Base-by-base conservation (phyloP, 2,797 vertebrate genomes). In the Danio choprae region DNA sequence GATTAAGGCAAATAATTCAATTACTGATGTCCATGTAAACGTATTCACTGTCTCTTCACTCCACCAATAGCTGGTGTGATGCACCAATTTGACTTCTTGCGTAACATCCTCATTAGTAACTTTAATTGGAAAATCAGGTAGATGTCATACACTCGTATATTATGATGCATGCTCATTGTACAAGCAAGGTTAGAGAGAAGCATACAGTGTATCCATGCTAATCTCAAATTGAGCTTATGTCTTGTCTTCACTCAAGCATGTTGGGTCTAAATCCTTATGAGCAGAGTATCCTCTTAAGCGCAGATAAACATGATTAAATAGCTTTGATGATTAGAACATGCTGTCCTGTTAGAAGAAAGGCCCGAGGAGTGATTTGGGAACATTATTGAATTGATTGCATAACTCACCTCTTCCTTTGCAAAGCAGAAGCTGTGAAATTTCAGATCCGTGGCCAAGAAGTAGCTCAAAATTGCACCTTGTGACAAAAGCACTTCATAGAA, bases 291-390 rank as follows among this genome's bases (percentile, higher is more conserved):
- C 48, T 76, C 60, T 29, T 76, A 22, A 55, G 60, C 5, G 0
- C 18, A 22, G 60, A 65, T 53, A 76, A 64, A 76, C 74, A 55
- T 76, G 60, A 64, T 55, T 65, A 55, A 76, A 51, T 18, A 44
- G 48, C 60, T 76, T 76, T 76, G 38, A 76, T 55, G 74, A 76
- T 44, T 65, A 65, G 48, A 65, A 65, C 59, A 65, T 64, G 12
- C 74, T 76, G 74, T 76, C 48, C 59, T 22, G 5, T 55, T 53
- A 53, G 22, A 48, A 48, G 43, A 75, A n/a, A 13, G 59, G 73
- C 29, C 36, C 22, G 36, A 43, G 59, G n/a, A 75, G 46, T 51
- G 16, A 63, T 64, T 50, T 75, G 46, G n/a, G 59, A 76, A 63
- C 48, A 64, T 76, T 64, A 64, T 60, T 59, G 60, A 65, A 65